phyloP scores from a whole-genome alignment of 2,888 invertebrate genomes.

The Microplitis deprimator region DNA sequence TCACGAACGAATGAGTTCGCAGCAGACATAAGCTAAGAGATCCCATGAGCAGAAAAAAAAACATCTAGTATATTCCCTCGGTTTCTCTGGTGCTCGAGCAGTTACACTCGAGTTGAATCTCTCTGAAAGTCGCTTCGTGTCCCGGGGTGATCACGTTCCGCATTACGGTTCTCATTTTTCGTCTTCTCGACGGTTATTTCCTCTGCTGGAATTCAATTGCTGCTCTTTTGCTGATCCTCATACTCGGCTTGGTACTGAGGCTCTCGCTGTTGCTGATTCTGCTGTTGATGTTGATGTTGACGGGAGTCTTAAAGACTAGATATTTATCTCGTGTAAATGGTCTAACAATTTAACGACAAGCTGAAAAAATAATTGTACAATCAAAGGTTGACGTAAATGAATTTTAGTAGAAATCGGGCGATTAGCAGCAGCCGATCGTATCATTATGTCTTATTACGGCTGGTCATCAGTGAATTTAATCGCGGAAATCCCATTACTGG shows the following conservation, averaged over 20 bases:
- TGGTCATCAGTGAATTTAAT: background rate
- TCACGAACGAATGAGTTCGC: conserved; percentile 45
- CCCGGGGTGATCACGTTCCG: conserved; percentile 53
- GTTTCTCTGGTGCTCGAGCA: conserved; percentile 23
- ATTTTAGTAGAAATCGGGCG: too few species aligned
- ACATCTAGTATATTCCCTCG: conserved; percentile 18
- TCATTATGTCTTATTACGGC: background rate
- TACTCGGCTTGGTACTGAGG: too few species aligned
- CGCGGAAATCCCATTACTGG: background rate
- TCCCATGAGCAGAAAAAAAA: background rate
- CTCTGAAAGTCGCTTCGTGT: conserved; percentile 45
- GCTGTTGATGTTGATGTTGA: too few species aligned
- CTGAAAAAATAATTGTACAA: background rate
- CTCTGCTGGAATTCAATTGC: conserved; percentile 27
- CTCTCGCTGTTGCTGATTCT: too few species aligned
- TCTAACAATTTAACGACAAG: background rate
- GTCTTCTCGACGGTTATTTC: conserved; percentile 33
- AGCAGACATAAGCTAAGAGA: conserved; percentile 25
- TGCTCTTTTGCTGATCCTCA: background rate
- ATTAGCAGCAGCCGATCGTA: too few species aligned
- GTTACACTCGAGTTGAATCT: conserved; percentile 39
- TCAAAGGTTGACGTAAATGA: too few species aligned
- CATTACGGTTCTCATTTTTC: conserved; percentile 44
- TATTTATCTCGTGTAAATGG: background rate
- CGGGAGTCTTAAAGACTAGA: background rate